A percentile compares a stretch with the other conserved stretches of the same genome.
Conservation (phyloP, 2,113 vertebrate species). For the Onychostruthus taczanowskii region DNA sequence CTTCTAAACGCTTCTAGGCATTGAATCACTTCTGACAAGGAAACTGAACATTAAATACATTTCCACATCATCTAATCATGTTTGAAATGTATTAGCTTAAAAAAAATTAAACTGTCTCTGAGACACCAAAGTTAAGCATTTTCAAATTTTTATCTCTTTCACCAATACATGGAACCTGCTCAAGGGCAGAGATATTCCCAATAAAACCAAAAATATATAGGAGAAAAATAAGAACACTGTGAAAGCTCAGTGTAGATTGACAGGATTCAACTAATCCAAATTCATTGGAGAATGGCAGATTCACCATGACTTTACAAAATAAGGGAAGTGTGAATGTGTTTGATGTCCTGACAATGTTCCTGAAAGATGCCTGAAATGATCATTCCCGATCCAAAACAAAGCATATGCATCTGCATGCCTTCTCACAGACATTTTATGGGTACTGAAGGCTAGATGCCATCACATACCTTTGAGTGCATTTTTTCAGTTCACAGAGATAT, state of each 20-base stretch:
- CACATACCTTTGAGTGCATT: not conserved
- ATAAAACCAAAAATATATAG: not conserved
- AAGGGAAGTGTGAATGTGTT: not conserved
- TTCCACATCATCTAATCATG: not conserved
- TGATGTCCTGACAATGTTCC: not conserved
- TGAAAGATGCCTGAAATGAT: not conserved
- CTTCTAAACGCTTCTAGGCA: not conserved
- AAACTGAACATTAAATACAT: not conserved
- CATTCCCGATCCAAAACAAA: not conserved
- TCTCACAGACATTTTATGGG: not conserved
- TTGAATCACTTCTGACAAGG: not conserved
- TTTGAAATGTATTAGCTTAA: not conserved
- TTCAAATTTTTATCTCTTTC: not conserved
- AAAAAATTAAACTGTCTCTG: not conserved
- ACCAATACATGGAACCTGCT: not conserved
- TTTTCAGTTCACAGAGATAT: not conserved
- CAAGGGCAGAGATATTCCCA: not conserved
- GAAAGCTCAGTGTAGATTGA: not conserved
- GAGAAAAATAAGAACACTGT: not conserved
- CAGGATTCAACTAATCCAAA: not conserved
- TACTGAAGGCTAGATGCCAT: not conserved
- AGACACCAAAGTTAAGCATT: not conserved
- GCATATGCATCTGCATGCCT: not conserved
- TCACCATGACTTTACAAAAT: not conserved
- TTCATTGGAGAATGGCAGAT: not conserved